These are phyloP conservation scores for Lycaena phlaeas DNA, from an alignment of 2,888 invertebrate genomes.

Conservation along the genomic window DNA sequence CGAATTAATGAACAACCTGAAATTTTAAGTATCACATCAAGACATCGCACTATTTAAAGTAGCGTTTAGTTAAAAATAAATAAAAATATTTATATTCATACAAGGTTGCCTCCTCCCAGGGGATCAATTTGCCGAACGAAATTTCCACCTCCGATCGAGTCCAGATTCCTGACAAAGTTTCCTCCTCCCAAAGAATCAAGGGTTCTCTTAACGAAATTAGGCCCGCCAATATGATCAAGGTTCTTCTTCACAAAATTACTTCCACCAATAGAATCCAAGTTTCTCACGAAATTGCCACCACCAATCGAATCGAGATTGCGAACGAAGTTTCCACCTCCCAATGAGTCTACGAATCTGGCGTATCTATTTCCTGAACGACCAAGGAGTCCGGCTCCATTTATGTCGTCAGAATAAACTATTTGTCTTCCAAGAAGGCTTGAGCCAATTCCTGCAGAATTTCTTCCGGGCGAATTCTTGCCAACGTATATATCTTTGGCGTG, in stretches of 20 bases:
- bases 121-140: constrained; percentile 51
- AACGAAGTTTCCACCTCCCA: constrained; percentile 53
- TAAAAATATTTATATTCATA: constrained; percentile 28
- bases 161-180: constrained; percentile 56
- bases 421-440: constrained; percentile 20
- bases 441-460: constrained; percentile 22
- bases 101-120: constrained; percentile 52
- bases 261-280: constrained; percentile 51
- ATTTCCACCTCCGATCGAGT: constrained; percentile 67
- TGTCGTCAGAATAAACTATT: too few relatives aligned
- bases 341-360: constrained; percentile 32
- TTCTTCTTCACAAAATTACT: constrained; percentile 57
- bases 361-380: constrained; percentile 19
- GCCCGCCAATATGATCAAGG: constrained; percentile 54
- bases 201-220: constrained; percentile 52
- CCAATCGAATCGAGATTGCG: constrained; percentile 53
- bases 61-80: neutral
- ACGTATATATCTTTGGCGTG: constrained; percentile 30
- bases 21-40: constrained; percentile 15
- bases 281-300: constrained; percentile 56
- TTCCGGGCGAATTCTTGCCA: constrained; percentile 31
- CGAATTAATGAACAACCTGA: constrained; percentile 15
- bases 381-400: too few relatives aligned
- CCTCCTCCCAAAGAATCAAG: constrained; percentile 57
- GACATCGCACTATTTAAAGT: neutral